Evolutionary conservation across 2,797 vertebrate species (phyloP), one percentile per base, ranked within the genome.

Genomic region (Discoglossus pictus): DNA sequence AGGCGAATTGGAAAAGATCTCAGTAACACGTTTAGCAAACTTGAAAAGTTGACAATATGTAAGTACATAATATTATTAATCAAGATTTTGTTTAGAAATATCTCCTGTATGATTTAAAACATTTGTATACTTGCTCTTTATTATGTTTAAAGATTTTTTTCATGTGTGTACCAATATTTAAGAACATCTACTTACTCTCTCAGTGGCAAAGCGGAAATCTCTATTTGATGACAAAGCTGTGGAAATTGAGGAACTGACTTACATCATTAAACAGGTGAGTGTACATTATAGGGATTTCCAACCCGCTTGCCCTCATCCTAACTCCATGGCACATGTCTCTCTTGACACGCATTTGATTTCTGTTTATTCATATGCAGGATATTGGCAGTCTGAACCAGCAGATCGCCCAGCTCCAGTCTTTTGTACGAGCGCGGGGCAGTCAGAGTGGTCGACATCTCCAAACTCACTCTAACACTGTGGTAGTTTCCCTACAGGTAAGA

Each of bases 151-250:
- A n/a, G n/a, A n/a, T n/a, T n/a, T n/a, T n/a, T n/a, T n/a, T n/a
- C n/a, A n/a, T n/a, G n/a, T n/a, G n/a, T n/a, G n/a, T n/a, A n/a
- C n/a, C n/a, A n/a, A n/a, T n/a, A n/a, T n/a, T n/a, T n/a, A n/a
- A n/a, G n/a, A n/a, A n/a, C n/a, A n/a, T n/a, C n/a, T n/a, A n/a
- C 2, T 16, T 10, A 11, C 11, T 7, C 10, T 25, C 17, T 44
- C 20, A 97, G 95, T 97, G 92, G 95, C 95, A 75, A 98, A 97
- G 81, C 87, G 93, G 73, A 97, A 95, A 79, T 97, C 95, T n/a
- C 84, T 97, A 18, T 97, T 98, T 67, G 93, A 97, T 7, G 95
- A 98, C 83, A 97, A 98, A 77, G 91, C 89, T 0, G 89, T 94
- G 74, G 95, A 96, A 79, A 95, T 97, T 1, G 95, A 97, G 74